phyloP scores from a whole-genome alignment of 2,888 invertebrate species.

The Thereva nobilitata region DNA sequence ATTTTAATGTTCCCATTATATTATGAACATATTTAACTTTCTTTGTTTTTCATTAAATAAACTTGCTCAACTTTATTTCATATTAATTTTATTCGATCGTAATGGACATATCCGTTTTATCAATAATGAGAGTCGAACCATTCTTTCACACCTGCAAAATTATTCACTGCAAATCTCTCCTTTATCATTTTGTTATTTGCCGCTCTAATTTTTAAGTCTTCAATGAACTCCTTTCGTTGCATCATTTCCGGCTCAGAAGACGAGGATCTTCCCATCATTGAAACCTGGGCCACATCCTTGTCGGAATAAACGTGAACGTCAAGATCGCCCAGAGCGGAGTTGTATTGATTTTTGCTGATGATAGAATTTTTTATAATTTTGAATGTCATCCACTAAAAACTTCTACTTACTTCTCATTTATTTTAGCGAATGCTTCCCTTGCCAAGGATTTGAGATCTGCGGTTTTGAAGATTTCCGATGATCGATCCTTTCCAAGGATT shows the following conservation, averaged over 20 bases:
- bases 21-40: no score
- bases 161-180: constrained; percentile 6
- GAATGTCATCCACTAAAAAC: no score
- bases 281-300: neutral
- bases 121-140: constrained; percentile 18
- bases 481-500: constrained; percentile 6
- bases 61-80: no score
- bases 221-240: neutral
- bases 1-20: no score
- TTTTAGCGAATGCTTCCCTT: neutral
- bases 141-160: constrained; percentile 8
- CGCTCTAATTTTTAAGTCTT: neutral
- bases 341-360: no score
- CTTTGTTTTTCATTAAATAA: no score
- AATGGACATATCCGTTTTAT: neutral
- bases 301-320: neutral
- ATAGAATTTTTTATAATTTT: no score
- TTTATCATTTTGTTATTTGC: neutral
- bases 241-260: neutral
- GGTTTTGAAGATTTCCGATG: neutral
- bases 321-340: no score
- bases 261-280: neutral
- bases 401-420: no score
- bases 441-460: neutral
- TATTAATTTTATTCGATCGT: no score